A percentile compares a stretch with the other conserved stretches of the same genome.
Conservation (phyloP, 2,888 invertebrate species). For the Galerucella pusilla region DNA sequence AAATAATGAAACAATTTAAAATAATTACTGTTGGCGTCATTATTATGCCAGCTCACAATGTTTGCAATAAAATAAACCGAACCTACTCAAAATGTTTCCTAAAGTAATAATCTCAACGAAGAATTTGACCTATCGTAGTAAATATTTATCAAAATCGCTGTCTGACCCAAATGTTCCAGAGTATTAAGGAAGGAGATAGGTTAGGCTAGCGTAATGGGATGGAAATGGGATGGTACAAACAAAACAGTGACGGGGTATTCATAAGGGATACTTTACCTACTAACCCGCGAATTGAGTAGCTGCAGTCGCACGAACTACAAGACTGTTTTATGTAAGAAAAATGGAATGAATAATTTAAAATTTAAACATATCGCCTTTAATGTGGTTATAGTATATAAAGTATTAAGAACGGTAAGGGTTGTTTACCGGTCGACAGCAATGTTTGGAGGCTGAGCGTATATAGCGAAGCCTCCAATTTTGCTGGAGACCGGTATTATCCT, state of each 20-base stretch:
- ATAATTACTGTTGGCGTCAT: background rate
- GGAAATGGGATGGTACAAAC: constrained; percentile 5
- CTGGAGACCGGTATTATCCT: too few species aligned
- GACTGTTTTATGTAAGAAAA: too few species aligned
- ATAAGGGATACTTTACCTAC: too few species aligned
- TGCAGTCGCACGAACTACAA: too few species aligned
- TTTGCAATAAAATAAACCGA: background rate
- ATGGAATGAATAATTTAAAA: too few species aligned
- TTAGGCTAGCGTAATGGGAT: background rate
- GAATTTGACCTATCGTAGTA: background rate
- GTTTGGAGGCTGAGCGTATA: too few species aligned
- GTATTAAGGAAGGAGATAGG: constrained; percentile 8
- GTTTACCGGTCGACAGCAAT: too few species aligned
- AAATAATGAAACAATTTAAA: constrained; percentile 1
- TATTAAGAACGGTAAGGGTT: too few species aligned
- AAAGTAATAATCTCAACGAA: background rate
- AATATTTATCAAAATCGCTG: background rate
- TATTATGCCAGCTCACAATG: background rate
- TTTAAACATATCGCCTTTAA: too few species aligned
- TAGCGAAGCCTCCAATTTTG: too few species aligned
- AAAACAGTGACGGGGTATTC: background rate
- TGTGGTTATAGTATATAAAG: too few species aligned
- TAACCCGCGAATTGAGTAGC: too few species aligned
- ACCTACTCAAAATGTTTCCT: background rate
- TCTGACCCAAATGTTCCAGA: constrained; percentile 1